A percentile compares a stretch with the other conserved stretches of the same genome.
phyloP scores from a whole-genome alignment of 2,888 invertebrate genomes.

The Busseola fusca region DNA sequence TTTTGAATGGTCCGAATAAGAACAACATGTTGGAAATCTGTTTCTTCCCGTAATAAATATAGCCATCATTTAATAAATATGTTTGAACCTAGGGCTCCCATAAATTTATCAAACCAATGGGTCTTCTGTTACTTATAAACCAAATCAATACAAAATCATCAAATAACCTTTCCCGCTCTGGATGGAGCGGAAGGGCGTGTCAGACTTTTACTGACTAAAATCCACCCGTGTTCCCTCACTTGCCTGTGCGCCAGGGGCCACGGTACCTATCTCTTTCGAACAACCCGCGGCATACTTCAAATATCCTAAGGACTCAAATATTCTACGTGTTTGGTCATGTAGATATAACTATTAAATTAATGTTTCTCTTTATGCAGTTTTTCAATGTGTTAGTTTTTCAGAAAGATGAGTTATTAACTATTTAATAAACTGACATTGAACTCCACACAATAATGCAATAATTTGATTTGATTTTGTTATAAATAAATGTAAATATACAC shows the following conservation, averaged over 20 bases:
- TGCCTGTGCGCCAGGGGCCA: no score
- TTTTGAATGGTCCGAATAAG: constrained; percentile 9
- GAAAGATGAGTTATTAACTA: neutral
- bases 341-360: neutral
- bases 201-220: no score
- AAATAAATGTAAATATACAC: no score
- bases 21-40: neutral
- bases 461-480: no score
- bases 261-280: no score
- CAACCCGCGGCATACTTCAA: no score
- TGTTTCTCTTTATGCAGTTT: neutral
- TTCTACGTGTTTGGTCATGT: neutral
- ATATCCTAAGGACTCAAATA: neutral
- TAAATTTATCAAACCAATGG: neutral
- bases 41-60: neutral
- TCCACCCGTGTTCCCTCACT: no score
- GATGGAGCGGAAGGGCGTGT: no score
- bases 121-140: neutral
- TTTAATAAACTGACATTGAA: neutral
- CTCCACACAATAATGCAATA: neutral
- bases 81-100: neutral
- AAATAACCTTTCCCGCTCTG: no score
- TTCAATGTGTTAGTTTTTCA: neutral
- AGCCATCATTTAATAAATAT: neutral
- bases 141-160: neutral